A percentile compares a stretch with the other conserved stretches of the same genome.
Conservation (phyloP, 2,797 vertebrate genomes). For the Spinus olivaceus region DNA sequence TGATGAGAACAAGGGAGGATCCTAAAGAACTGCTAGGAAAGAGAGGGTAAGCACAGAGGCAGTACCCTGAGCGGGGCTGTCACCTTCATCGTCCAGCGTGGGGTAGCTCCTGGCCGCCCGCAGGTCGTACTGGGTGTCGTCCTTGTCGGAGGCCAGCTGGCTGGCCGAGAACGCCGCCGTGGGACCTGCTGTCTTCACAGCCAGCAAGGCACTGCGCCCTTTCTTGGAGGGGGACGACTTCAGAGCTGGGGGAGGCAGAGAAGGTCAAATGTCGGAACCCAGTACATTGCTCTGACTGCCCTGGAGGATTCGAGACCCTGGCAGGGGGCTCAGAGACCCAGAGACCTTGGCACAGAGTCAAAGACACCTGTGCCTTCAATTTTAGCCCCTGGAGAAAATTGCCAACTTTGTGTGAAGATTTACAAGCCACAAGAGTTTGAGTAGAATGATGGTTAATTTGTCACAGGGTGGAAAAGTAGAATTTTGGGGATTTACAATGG, state of each 20-base stretch:
- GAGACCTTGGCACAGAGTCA: too few relatives aligned
- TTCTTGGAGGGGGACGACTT: conserved; percentile 98
- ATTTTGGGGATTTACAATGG: too few relatives aligned
- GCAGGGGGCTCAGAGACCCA: too few relatives aligned
- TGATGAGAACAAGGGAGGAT: background rate
- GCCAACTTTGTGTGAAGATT: too few relatives aligned
- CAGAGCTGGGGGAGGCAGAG: conserved; percentile 75
- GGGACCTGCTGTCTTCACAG: conserved; percentile 84
- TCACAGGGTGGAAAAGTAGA: too few relatives aligned
- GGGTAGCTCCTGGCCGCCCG: conserved; percentile 92
- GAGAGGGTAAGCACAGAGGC: background rate
- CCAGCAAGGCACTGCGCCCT: conserved; percentile 86
- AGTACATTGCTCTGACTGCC: too few relatives aligned
- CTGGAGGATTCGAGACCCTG: too few relatives aligned
- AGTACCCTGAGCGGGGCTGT: background rate
- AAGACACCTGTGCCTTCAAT: too few relatives aligned
- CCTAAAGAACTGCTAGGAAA: background rate
- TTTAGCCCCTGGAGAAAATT: too few relatives aligned
- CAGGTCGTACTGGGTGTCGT: conserved; percentile 89
- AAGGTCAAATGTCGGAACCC: background rate
- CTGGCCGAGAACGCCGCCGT: conserved; percentile 90
- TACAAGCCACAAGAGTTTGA: too few relatives aligned
- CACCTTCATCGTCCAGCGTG: conserved; percentile 95
- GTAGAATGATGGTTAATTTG: too few relatives aligned
- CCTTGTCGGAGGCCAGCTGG: conserved; percentile 89